These are phyloP conservation scores for Macrophya alboannulata DNA, from an alignment of 2,888 invertebrate genomes.

Conservation along the genomic window DNA sequence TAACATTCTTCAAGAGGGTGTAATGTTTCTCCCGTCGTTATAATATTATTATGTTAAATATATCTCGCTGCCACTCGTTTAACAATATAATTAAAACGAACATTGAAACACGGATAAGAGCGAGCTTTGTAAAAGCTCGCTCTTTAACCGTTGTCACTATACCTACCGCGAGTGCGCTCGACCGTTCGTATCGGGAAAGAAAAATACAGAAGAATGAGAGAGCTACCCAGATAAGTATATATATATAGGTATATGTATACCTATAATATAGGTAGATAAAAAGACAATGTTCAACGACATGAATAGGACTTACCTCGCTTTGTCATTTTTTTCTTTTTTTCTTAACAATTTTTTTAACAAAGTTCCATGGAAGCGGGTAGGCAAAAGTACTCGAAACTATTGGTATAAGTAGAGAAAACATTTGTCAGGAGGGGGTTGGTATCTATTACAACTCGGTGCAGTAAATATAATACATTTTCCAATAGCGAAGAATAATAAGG, in stretches of 20 bases:
- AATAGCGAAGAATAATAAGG: background rate
- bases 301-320: slow-evolving; percentile 6
- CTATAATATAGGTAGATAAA: background rate
- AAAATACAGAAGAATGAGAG: slow-evolving; percentile 4
- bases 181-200: slow-evolving; percentile 8
- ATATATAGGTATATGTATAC: no score
- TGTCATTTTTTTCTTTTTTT: background rate
- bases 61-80: background rate
- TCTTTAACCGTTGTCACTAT: slow-evolving; percentile 23
- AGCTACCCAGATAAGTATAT: background rate
- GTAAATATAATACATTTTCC: background rate
- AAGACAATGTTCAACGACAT: slow-evolving; percentile 1
- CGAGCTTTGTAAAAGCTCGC: slow-evolving; percentile 35
- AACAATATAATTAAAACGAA: slow-evolving; percentile 47
- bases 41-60: no score
- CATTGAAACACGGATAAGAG: slow-evolving; percentile 21
- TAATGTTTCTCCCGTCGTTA: background rate
- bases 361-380: background rate
- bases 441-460: no score
- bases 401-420: background rate
- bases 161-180: background rate
- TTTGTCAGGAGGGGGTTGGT: background rate
- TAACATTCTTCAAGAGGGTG: background rate
- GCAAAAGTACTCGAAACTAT: background rate
- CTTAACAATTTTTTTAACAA: slow-evolving; percentile 20